phyloP scores from a whole-genome alignment of 2,797 vertebrate genomes.

The Sebastes hopkinsi region DNA sequence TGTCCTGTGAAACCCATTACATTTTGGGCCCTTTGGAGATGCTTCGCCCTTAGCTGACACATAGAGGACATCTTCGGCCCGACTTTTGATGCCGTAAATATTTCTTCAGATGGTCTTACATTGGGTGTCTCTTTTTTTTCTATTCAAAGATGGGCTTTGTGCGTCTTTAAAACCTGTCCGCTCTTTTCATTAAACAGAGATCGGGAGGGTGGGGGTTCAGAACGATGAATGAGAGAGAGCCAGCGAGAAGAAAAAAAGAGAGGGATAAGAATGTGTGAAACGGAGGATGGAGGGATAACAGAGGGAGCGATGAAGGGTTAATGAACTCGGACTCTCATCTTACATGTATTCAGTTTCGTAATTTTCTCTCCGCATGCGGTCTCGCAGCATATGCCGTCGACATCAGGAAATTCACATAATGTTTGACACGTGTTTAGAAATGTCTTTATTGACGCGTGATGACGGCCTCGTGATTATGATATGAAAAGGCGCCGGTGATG shows the following conservation, averaged over 20 bases:
- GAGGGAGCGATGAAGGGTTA: slow-evolving; percentile 50
- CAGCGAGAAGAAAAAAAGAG: slow-evolving; percentile 13
- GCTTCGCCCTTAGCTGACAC: slow-evolving; percentile 82
- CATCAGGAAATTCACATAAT: slow-evolving; percentile 24
- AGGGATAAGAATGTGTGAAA: slow-evolving; percentile 39
- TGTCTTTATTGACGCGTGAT: slow-evolving; percentile 28
- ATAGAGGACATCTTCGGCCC: slow-evolving; percentile 76
- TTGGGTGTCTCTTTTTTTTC: slow-evolving; percentile 35
- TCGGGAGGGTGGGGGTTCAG: slow-evolving; percentile 5
- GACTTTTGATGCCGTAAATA: slow-evolving; percentile 76
- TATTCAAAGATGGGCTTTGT: slow-evolving; percentile 46
- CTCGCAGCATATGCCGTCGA: neutral
- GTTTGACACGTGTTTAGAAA: slow-evolving; percentile 26
- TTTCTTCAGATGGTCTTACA: slow-evolving; percentile 59
- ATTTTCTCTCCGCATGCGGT: slow-evolving; percentile 58
- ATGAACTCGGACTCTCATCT: slow-evolving; percentile 59
- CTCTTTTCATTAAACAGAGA: slow-evolving; percentile 36
- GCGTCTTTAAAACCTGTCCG: slow-evolving; percentile 49
- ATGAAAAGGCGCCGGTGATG: slow-evolving; percentile 6
- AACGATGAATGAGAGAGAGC: slow-evolving; percentile 22
- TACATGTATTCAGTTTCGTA: slow-evolving; percentile 52
- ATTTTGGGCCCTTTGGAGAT: slow-evolving; percentile 78
- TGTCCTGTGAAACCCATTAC: slow-evolving; percentile 82
- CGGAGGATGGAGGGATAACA: slow-evolving; percentile 69
- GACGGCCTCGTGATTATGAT: slow-evolving; percentile 6